Base-by-base conservation (phyloP, 2,888 invertebrate species). In the Drosophila histrio region DNA sequence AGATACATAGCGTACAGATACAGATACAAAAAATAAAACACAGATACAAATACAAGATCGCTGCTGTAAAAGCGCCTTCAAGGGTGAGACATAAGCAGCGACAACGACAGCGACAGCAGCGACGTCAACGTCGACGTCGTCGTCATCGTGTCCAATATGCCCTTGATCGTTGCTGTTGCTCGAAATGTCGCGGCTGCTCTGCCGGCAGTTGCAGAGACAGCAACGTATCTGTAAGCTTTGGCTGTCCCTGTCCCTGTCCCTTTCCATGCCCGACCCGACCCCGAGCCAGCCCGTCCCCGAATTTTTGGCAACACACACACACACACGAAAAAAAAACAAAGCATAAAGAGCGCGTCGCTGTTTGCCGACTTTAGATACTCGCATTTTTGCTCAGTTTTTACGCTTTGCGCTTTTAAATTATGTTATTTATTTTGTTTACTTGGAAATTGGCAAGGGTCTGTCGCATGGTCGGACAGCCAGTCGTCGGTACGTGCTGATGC, bases 91-190 rank as follows among this genome's bases (percentile, higher is more conserved):
- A 77, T 36, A 60, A 52, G 52, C 66, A 34, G 66, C 47, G 43
- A 36, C 76, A 50, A 15, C 50, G 22, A n/a, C 59, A 26, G 15
- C 44, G 26, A 0, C 53, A n/a, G 58, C 47, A 26, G 24, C 76
- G 22, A 24, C 59, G 11, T 28, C 54, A 15, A 36, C 63, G 58
- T 44, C 74, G 39, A 19, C 71, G 67, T 44, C 68, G 24, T 11
- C 67, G 65, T 47, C 65, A 61, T 81, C 89, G 83, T 85, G 73
- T 82, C 82, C 89, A 88, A 89, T 79, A 75, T 89, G 89, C 89
- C 89, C 89, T 89, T 89, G 89, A 89, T 90, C 79, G 69, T 78
- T 72, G 54, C 70, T 46, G 41, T 13, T 59, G 80, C 80, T 78
- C 74, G 66, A 77, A 86, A 72, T 79, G 74, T 82, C 73, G 87